phyloP scores from a whole-genome alignment of 2,888 invertebrate species.

The Bursaphelenchus okinawaensis region DNA sequence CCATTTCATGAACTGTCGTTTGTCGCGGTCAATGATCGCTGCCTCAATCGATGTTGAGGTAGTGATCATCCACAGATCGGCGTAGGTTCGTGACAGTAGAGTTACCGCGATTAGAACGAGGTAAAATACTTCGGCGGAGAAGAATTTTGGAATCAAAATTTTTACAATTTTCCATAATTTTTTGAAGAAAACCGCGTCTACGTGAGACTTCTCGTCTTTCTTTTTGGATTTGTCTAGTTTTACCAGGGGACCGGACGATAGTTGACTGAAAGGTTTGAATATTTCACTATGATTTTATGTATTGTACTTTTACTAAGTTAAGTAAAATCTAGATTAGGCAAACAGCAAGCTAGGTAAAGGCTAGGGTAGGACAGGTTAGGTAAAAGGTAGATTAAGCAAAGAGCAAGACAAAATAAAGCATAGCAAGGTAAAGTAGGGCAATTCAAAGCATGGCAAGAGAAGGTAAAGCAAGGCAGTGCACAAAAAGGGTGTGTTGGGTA shows the following conservation, averaged over 20 bases:
- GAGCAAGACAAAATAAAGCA: too few species aligned
- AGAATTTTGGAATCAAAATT: conserved; percentile 44
- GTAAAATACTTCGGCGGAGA: conserved; percentile 44
- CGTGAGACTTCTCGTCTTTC: conserved; percentile 54
- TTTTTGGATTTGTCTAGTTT: conserved; percentile 22
- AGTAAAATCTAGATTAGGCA: too few species aligned
- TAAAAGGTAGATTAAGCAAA: too few species aligned
- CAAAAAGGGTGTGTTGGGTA: too few species aligned
- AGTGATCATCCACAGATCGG: conserved; percentile 95
- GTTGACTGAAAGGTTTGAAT: conserved; percentile 19
- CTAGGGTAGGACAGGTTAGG: too few species aligned
- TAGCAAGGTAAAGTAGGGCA: too few species aligned
- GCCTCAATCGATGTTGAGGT: conserved; percentile 78
- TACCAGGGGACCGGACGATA: background rate
- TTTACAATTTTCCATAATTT: conserved; percentile 34
- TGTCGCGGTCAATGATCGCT: conserved; percentile 83
- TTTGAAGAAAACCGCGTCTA: conserved; percentile 57
- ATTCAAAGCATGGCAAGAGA: too few species aligned
- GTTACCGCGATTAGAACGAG: conserved; percentile 67
- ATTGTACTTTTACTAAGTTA: background rate
- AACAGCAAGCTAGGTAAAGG: too few species aligned
- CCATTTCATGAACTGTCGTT: conserved; percentile 70
- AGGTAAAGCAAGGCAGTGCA: too few species aligned
- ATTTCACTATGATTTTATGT: background rate
- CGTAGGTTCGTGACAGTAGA: conserved; percentile 79